Base-by-base conservation (phyloP, 2,888 invertebrate genomes). In the Agrochola macilenta region DNA sequence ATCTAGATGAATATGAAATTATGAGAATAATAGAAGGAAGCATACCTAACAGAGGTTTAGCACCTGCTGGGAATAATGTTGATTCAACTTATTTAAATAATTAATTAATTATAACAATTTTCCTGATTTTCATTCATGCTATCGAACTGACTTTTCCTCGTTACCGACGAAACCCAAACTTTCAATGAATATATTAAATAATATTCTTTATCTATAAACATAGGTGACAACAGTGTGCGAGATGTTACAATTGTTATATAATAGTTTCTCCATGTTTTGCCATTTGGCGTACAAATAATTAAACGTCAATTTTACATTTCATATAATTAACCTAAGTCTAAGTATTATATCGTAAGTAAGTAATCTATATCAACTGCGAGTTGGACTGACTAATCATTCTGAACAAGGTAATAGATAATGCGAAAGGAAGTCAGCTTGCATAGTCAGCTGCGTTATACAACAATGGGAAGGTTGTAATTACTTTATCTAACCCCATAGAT, bases 361-460 rank as follows among this genome's bases (percentile, higher is more conserved):
- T 46, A 63, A 17, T n/a, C 12, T 43, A 66, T 64, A 58, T 26
- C 26, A 70, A 58, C 17, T 23, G 61, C 12, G 9, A 73, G 17
- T 60, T 39, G 14, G 23, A 35, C 60, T 83, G 78, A 86, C 66
- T 86, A 78, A 78, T 66, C 46, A 20, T 69, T 71, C 65, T 54
- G 54, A 69, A 71, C 60, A 82, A 69, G 86, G 73, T 43, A 57
- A 57, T 12, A 60, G 60, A 74, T 64, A 69, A 60, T 69, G 23
- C 35, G 11, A 71, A 71, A 57, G 64, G 76, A 58, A 76, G 49
- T 57, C 71, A 52, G 54, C 46, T 72, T 26, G 64, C 60, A 60
- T 60, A 66, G 65, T 80, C 81, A 81, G 74, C 69, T 84, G 74
- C 26, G 12, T 14, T 5, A 14, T 23, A 83, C 35, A 58, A 65